A percentile compares a stretch with the other conserved stretches of the same genome.
Evolutionary conservation across 2,888 invertebrate genomes (phyloP).

Genomic region (Euspilapteryx auroguttella): DNA sequence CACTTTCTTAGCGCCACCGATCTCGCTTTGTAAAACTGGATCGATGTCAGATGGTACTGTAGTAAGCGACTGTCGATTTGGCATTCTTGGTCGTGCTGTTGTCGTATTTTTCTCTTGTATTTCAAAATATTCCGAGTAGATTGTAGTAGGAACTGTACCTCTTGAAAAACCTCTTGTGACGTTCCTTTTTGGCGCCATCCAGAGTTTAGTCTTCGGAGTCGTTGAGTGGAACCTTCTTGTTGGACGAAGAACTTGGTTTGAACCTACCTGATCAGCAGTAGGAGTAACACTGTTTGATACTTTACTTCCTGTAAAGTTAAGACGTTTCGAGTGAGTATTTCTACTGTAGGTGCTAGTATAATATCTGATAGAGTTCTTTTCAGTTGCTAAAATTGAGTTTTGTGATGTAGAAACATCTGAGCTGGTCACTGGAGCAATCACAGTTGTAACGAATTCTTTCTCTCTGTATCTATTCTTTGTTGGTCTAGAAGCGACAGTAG

Average conservation of each 20-base stretch:
- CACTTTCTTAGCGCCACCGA: constrained; percentile 32
- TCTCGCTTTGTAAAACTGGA: constrained; percentile 42
- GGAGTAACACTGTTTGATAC: constrained; percentile 37
- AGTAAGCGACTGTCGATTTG: constrained; percentile 26
- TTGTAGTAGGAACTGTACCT: constrained; percentile 29
- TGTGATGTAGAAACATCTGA: constrained; percentile 20
- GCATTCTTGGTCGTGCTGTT: constrained; percentile 15
- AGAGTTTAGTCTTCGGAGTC: constrained; percentile 38
- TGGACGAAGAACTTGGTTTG: constrained; percentile 17
- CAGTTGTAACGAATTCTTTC: constrained; percentile 17
- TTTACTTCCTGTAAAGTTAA: constrained; percentile 29
- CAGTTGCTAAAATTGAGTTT: constrained; percentile 23
- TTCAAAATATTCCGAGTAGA: constrained; percentile 44
- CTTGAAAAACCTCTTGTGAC: constrained; percentile 19
- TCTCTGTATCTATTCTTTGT: constrained; percentile 10
- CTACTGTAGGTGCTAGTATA: constrained; percentile 26
- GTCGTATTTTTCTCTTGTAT: constrained; percentile 29
- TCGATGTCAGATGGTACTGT: constrained; percentile 51
- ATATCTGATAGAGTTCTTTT: too few species aligned
- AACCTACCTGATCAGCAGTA: constrained; percentile 18
- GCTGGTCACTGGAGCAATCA: constrained; percentile 15
- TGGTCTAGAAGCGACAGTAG: constrained; percentile 13
- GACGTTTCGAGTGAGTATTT: constrained; percentile 36
- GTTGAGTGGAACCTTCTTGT: constrained; percentile 39
- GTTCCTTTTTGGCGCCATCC: constrained; percentile 43